These are phyloP conservation scores for Pagrus major DNA, from an alignment of 2,113 vertebrate genomes.

Conservation along the genomic window DNA sequence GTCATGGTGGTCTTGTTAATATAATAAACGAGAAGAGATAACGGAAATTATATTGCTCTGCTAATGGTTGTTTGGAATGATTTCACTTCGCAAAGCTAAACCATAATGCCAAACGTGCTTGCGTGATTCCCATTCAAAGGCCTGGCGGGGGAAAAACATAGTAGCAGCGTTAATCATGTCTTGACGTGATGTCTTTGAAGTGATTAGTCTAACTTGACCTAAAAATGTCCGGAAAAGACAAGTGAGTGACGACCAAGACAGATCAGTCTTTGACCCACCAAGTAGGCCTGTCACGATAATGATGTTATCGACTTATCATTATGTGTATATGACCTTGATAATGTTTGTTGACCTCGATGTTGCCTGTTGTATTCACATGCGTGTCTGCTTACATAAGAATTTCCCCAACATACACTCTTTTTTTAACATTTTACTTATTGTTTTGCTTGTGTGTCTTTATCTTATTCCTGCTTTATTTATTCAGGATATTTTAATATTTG, in stretches of 20 bases:
- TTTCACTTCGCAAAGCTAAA: conserved; percentile 10
- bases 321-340: too few species aligned
- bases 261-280: conserved; percentile 6
- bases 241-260: neutral
- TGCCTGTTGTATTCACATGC: too few species aligned
- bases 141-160: conserved; percentile 2
- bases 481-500: too few species aligned
- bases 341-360: too few species aligned
- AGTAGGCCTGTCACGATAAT: too few species aligned
- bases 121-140: conserved; percentile 31
- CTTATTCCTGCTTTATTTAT: too few species aligned
- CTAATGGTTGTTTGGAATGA: neutral
- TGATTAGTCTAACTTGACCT: conserved; percentile 46
- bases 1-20: neutral
- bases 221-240: conserved; percentile 31
- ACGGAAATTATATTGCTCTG: neutral
- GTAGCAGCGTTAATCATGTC: conserved; percentile 20
- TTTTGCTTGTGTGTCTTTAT: too few species aligned
- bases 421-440: too few species aligned
- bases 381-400: too few species aligned
- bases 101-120: neutral
- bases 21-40: neutral
- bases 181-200: conserved; percentile 45
- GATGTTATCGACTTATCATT: too few species aligned
- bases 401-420: too few species aligned